Conservation (phyloP, 35 echinoderm and acorn worm genomes). For the Apostichopus parvimensis region DNA sequence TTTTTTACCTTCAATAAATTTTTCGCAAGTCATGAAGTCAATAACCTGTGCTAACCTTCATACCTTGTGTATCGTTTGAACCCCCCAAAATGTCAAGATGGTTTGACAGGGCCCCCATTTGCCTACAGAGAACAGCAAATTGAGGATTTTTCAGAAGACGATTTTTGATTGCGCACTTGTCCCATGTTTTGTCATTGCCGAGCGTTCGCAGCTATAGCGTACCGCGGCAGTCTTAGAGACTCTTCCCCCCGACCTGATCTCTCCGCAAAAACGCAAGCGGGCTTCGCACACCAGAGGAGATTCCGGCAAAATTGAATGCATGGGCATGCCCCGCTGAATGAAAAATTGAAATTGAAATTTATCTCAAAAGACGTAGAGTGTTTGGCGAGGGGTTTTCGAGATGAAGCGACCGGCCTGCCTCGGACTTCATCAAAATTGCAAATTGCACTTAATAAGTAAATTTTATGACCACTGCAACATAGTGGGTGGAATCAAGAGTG, state of each 20-base stretch:
- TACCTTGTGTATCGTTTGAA: constrained; percentile 19
- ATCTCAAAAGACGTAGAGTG: not conserved
- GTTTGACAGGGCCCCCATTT: constrained; percentile 12
- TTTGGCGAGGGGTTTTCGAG: constrained; percentile 18
- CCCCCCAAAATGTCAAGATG: constrained; percentile 30
- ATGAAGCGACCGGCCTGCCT: not conserved
- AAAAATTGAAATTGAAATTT: constrained; percentile 41
- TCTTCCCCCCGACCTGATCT: not conserved
- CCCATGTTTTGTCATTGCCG: not conserved
- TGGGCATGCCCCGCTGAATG: constrained; percentile 12
- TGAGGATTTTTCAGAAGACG: constrained; percentile 19
- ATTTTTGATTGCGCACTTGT: constrained; percentile 32
- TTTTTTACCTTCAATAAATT: constrained; percentile 19
- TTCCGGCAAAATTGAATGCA: constrained; percentile 26
- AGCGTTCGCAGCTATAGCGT: not conserved
- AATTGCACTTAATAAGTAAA: constrained; percentile 31
- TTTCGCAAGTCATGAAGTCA: constrained; percentile 29
- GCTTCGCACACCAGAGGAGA: constrained; percentile 15
- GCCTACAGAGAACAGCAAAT: constrained; percentile 37
- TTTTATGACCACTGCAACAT: constrained; percentile 37
- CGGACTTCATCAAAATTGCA: constrained; percentile 41
- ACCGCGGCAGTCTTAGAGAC: not conserved
- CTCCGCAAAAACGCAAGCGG: not conserved
- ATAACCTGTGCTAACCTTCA: constrained; percentile 36
- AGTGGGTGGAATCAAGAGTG: not conserved